Evolutionary conservation across 2,797 vertebrate genomes (phyloP), one percentile per base, ranked within the genome.

Genomic region (Serranus cabrilla): DNA sequence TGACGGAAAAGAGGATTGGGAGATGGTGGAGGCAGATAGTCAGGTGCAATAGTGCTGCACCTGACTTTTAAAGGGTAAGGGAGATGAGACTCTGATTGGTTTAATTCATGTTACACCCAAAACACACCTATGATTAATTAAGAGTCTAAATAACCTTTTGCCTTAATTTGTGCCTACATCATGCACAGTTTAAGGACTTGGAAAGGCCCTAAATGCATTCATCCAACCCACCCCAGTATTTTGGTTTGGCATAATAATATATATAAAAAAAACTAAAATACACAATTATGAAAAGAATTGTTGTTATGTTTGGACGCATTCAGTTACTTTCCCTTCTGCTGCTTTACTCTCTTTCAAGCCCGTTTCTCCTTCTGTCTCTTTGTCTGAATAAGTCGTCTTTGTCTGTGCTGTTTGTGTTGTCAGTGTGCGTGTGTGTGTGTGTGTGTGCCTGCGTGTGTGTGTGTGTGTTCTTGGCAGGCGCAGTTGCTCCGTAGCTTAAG

Each of bases 381-480:
- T 37, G 27, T 78, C 74, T 85, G 78, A 85, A 78, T 64, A 67
- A 75, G 60, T 74, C n/a, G 20, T 76, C 71, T 88, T 84, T 86
- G 73, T 89, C 52, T 87, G 45, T 12, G 20, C 73, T 76, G 74
- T 79, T 75, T 71, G 21, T 84, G 78, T 40, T 67, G 47, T 59
- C 46, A 25, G 61, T 46, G 51, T 58, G 65, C 20, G 75, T 45
- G 46, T 49, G 67, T 47, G 42, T 74, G 54, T 65, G 49, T 42
- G 65, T 54, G 14, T 73, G 69, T 49, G 69, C 57, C 52, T 42
- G 46, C 63, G 42, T 49, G 43, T 43, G 56, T 49, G 52, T 58
- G 77, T 66, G 67, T 62, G 55, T 75, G 74, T 83, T 88, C 86
- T 90, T 93, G 93, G 91, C 91, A 91, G 76, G 51, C 57, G 0